phyloP scores from a whole-genome alignment of 2,888 invertebrate species.

The Dryomyza anilis region DNA sequence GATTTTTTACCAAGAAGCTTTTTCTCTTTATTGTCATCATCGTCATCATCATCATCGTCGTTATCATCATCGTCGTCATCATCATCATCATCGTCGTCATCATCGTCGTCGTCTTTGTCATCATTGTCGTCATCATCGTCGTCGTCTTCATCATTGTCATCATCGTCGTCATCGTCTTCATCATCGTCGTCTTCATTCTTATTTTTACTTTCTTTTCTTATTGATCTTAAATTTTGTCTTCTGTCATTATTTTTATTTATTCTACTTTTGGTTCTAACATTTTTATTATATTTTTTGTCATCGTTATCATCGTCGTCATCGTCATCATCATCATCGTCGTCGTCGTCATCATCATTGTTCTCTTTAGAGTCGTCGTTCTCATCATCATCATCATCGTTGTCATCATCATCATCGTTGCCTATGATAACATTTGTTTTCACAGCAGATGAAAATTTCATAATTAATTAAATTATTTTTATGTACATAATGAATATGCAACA shows the following conservation, averaged over 20 bases:
- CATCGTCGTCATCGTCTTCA: conserved; percentile 40
- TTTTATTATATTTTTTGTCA: conserved; percentile 46
- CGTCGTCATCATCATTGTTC: conserved; percentile 39
- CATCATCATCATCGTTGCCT: conserved; percentile 51
- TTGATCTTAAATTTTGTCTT: neutral
- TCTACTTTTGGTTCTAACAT: conserved; percentile 62
- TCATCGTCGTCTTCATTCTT: conserved; percentile 47
- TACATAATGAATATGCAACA: conserved; percentile 28
- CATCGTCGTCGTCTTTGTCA: conserved; percentile 58
- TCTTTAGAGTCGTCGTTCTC: conserved; percentile 57
- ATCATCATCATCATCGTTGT: conserved; percentile 46
- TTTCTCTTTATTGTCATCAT: conserved; percentile 57
- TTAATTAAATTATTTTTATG: conserved; percentile 30
- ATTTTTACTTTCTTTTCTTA: neutral
- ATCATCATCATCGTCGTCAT: conserved; percentile 62
- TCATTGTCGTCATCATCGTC: conserved; percentile 36
- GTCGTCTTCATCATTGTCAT: conserved; percentile 33
- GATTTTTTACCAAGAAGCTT: neutral
- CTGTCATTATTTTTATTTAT: conserved; percentile 58
- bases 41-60: conserved; percentile 40
- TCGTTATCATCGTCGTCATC: conserved; percentile 59
- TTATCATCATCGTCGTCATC: conserved; percentile 41
- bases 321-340: conserved; percentile 61
- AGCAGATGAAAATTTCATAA: conserved; percentile 27
- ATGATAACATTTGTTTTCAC: conserved; percentile 32